phyloP scores from a whole-genome alignment of 2,113 vertebrate species.

The Amia ocellicauda region DNA sequence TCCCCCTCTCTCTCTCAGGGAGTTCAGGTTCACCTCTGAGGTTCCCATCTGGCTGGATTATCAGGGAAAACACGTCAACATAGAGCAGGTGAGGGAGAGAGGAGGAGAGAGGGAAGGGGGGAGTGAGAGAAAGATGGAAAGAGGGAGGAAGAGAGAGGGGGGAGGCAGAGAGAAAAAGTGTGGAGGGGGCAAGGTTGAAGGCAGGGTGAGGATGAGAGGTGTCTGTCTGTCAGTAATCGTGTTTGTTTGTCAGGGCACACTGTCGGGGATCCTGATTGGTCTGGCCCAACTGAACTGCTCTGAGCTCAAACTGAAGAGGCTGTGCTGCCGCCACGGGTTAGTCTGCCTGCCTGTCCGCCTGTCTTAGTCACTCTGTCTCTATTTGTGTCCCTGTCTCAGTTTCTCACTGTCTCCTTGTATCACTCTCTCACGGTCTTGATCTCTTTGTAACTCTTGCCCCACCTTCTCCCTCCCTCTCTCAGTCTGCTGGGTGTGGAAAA shows the following conservation, averaged over 20 bases:
- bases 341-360: neutral
- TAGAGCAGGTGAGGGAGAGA: slow-evolving; percentile 74
- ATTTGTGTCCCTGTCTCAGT: neutral
- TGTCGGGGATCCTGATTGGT: slow-evolving; percentile 86
- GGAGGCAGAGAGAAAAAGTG: too few species aligned
- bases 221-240: neutral
- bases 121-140: too few species aligned
- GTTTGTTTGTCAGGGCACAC: slow-evolving; percentile 71
- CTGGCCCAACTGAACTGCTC: slow-evolving; percentile 90
- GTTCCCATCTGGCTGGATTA: slow-evolving; percentile 92
- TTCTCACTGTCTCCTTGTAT: neutral
- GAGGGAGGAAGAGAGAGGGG: too few species aligned
- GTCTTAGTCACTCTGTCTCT: neutral
- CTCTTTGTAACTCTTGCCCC: neutral
- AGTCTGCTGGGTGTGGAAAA: slow-evolving; percentile 88
- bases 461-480: neutral
- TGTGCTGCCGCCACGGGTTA: slow-evolving; percentile 86
- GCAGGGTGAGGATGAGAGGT: too few species aligned
- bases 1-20: slow-evolving; percentile 50
- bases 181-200: too few species aligned
- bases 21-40: slow-evolving; percentile 89
- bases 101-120: too few species aligned
- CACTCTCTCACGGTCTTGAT: slow-evolving; percentile 4
- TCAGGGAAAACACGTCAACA: slow-evolving; percentile 83
- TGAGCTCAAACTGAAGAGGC: slow-evolving; percentile 83